Base-by-base conservation (phyloP, 1,140 invertebrate genomes). In the Callitettix versicolor region DNA sequence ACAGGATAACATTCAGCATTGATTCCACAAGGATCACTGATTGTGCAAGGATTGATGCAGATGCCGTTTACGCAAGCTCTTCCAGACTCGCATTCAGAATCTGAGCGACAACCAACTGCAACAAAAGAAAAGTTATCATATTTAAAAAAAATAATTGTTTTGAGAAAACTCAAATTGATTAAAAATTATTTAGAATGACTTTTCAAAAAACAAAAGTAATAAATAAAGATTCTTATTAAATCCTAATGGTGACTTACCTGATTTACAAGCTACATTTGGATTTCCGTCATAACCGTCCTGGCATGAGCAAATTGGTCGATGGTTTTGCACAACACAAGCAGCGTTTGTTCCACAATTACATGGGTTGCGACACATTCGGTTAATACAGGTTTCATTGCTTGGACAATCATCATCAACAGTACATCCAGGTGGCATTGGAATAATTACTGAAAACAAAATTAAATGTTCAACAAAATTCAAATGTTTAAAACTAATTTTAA, bases 311-410 rank as follows among this genome's bases (percentile, higher is more conserved):
- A 91, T 81, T 0, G 90, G 86, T 30, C 86, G 80, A 61, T 94
- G 91, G 60, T 91, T 84, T 56, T 79, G 78, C 0, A 92, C 81
- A 30, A 82, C 78, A 62, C 91, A 95, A 56, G 84, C 78, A 5
- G 89, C 84, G 65, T 93, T 87, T 22, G 78, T 76, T 20, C 91
- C 91, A 66, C 91, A 94, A 64, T 86, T 84, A 64, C 90, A 94
- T 3, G 89, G 88, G 59, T 89, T 85, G 55, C 86, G 76, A 64
- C 91, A 95, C 54, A 86, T 79, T 64, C 87, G 74, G 62, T 91
- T 89, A 30, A 91, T 78, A 63, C 91, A 95, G 0, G 88, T 83
- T 66, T 91, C 83, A 43, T 79, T 76, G 30, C 77, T 76, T 0
- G 75, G 71, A 68, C 91, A 95, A 57, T 95, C 88, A 50, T 78